phyloP scores from a whole-genome alignment of 2,888 invertebrate species.

The Drosophila paracracens region DNA sequence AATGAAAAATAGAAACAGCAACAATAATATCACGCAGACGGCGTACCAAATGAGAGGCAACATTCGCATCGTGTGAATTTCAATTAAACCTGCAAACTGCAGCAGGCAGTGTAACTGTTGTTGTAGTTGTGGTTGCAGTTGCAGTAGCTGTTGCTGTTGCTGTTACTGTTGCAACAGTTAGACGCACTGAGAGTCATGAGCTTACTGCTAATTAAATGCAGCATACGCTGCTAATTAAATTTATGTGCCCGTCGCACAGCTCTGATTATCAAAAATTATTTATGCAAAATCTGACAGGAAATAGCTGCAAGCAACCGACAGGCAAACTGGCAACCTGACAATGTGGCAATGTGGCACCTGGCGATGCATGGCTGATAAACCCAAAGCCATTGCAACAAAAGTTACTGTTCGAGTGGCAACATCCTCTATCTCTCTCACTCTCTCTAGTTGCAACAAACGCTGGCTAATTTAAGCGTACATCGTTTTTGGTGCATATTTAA shows the following conservation, averaged over 20 bases:
- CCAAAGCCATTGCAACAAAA: constrained; percentile 47
- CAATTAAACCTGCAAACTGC: constrained; percentile 69
- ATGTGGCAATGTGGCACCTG: constrained; percentile 26
- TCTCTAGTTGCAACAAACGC: constrained; percentile 20
- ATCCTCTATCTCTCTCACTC: neutral
- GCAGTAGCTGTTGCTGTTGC: neutral
- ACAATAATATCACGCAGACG: constrained; percentile 63
- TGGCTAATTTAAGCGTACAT: constrained; percentile 75
- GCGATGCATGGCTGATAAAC: constrained; percentile 68
- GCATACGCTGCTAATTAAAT: constrained; percentile 78
- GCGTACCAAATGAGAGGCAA: constrained; percentile 73
- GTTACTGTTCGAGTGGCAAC: constrained; percentile 27
- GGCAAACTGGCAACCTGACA: constrained; percentile 35
- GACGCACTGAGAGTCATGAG: constrained; percentile 62
- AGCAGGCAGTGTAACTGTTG: constrained; percentile 23
- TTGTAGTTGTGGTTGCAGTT: constrained; percentile 8
- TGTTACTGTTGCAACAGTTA: constrained; percentile 52
- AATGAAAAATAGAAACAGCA: constrained; percentile 45
- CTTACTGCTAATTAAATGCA: constrained; percentile 68
- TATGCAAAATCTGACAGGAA: constrained; percentile 80
- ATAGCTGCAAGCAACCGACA: constrained; percentile 64
- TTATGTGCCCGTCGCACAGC: constrained; percentile 77
- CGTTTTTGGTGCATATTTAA: constrained; percentile 71
- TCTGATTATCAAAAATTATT: constrained; percentile 79
- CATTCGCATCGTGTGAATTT: constrained; percentile 82